A percentile compares a stretch with the other conserved stretches of the same genome.
These are phyloP conservation scores for Mystacornis crossleyi DNA, from an alignment of 2,113 vertebrate genomes.

Conservation along the genomic window DNA sequence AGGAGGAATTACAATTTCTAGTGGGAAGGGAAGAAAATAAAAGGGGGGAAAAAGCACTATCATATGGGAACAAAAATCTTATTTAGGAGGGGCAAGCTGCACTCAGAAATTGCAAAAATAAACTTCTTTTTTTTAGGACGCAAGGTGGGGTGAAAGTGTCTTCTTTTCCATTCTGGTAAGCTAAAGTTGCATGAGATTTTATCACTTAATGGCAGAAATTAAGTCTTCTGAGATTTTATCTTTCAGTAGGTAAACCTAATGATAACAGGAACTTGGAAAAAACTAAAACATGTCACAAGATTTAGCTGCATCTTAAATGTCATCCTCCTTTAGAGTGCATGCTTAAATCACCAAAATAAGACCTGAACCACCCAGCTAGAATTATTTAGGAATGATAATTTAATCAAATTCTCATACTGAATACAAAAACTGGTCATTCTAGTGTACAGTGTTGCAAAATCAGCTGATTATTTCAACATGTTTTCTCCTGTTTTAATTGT, in stretches of 20 bases:
- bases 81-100: not conserved
- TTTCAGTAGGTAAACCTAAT: not conserved
- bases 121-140: not conserved
- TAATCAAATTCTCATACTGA: not conserved
- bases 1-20: not conserved
- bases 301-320: not conserved
- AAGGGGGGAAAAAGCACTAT: not conserved
- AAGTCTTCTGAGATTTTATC: not conserved
- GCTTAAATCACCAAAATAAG: not conserved
- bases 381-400: not conserved
- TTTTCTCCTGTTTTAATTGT: not conserved
- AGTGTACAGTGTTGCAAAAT: not conserved
- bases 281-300: not conserved
- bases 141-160: not conserved
- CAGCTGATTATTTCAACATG: not conserved
- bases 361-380: not conserved
- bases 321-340: not conserved
- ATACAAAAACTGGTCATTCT: not conserved
- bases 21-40: not conserved
- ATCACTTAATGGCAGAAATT: not conserved
- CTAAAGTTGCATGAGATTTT: not conserved
- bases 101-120: not conserved
- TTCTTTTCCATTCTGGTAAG: not conserved
- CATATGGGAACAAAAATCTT: not conserved
- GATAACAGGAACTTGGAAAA: not conserved